Percentiles rank a stretch among this genome's conserved stretches.
phyloP scores from a whole-genome alignment of 2,888 invertebrate species.

The Andricus quercusramuli region DNA sequence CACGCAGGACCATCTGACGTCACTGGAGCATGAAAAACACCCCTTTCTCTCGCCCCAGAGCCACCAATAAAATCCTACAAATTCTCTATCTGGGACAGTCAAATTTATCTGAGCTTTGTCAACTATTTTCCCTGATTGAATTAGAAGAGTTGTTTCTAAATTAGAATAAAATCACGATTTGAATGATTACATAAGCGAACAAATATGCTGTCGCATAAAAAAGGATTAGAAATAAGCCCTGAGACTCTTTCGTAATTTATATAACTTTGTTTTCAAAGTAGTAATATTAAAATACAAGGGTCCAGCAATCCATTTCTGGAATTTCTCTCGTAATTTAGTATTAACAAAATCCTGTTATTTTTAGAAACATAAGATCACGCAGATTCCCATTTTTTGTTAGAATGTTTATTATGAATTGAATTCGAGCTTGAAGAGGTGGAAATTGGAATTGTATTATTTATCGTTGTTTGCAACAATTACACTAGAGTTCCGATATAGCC shows the following conservation, averaged over 20 bases:
- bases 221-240: neutral
- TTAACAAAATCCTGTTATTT: neutral
- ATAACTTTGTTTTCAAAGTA: neutral
- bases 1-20: conserved; percentile 11
- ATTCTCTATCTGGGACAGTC: neutral
- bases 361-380: neutral
- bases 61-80: neutral
- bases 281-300: neutral
- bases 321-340: neutral
- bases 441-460: neutral
- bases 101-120: neutral
- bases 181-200: neutral
- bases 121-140: neutral
- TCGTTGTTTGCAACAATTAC: neutral
- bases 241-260: neutral
- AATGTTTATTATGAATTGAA: neutral
- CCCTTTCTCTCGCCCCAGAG: neutral
- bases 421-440: neutral
- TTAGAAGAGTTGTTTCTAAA: neutral
- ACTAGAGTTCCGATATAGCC: too few species aligned
- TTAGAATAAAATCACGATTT: neutral
- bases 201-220: neutral
- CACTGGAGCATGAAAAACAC: conserved; percentile 5
- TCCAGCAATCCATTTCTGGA: neutral
- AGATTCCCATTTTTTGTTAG: neutral